These are phyloP conservation scores for Melieria crassipennis DNA, from an alignment of 2,888 invertebrate genomes.

Conservation along the genomic window DNA sequence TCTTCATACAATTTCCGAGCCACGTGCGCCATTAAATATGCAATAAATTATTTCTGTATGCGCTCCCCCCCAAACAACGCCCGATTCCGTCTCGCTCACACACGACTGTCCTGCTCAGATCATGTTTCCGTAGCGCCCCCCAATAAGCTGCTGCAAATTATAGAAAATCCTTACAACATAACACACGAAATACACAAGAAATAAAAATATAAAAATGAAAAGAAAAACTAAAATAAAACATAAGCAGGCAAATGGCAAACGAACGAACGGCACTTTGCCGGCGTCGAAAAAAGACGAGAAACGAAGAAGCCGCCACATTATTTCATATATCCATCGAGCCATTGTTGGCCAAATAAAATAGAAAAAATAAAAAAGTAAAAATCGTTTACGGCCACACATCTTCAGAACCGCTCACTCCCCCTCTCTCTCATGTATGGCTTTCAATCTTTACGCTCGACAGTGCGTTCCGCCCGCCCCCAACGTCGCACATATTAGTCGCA, in stretches of 20 bases:
- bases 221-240: conserved; percentile 24
- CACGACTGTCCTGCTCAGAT: background rate
- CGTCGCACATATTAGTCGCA: conserved; percentile 23
- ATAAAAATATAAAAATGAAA: background rate
- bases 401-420: too few relatives aligned
- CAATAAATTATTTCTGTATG: conserved; percentile 55
- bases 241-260: background rate
- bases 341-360: conserved; percentile 6
- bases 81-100: background rate
- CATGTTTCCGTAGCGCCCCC: conserved; percentile 1
- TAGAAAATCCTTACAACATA: conserved; percentile 57
- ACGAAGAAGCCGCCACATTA: background rate
- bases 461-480: background rate
- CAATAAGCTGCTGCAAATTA: conserved; percentile 62
- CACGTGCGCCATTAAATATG: conserved; percentile 60
- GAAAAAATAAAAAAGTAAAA: conserved; percentile 29
- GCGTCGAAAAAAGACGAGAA: background rate
- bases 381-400: conserved; percentile 11
- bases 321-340: conserved; percentile 2
- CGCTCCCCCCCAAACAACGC: background rate
- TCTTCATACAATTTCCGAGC: conserved; percentile 29
- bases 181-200: conserved; percentile 15
- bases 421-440: background rate
- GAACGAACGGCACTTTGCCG: too few relatives aligned
- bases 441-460: background rate